These are phyloP conservation scores for Oreocharis arfaki DNA, from an alignment of 2,113 vertebrate species.

Conservation along the genomic window DNA sequence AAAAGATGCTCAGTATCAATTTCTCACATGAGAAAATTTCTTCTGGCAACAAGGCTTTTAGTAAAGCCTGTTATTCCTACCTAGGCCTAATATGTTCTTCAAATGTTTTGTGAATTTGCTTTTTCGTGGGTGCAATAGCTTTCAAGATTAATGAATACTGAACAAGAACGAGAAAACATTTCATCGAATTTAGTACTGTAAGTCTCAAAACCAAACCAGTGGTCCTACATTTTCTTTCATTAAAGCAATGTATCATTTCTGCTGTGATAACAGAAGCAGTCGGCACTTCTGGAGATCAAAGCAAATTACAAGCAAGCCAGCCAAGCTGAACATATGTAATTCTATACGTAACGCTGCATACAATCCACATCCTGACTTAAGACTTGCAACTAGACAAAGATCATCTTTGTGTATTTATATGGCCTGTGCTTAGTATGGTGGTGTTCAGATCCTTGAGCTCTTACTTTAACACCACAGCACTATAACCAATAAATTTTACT, in stretches of 20 bases:
- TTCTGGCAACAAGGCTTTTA: neutral
- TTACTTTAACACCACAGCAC: neutral
- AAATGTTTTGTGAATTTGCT: neutral
- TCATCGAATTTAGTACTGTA: neutral
- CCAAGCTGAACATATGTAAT: slow-evolving; percentile 31
- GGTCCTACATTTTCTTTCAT: neutral
- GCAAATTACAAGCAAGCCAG: neutral
- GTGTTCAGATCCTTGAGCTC: neutral
- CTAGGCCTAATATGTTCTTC: neutral
- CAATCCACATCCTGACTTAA: neutral
- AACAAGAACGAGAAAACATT: neutral
- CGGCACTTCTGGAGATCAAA: slow-evolving; percentile 33
- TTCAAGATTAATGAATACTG: neutral
- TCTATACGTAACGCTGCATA: slow-evolving; percentile 12
- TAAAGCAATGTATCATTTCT: slow-evolving; percentile 28
- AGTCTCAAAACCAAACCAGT: neutral
- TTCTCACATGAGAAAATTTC: neutral
- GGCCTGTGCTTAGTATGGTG: neutral
- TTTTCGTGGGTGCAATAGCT: neutral
- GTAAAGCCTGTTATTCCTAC: neutral
- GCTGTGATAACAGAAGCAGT: slow-evolving; percentile 37
- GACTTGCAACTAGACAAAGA: slow-evolving; percentile 17
- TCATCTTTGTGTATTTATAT: slow-evolving; percentile 6
- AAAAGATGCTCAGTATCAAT: neutral
- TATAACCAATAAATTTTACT: neutral